These are phyloP conservation scores for Malurus elegans DNA, from an alignment of 2,113 vertebrate species.

Conservation along the genomic window DNA sequence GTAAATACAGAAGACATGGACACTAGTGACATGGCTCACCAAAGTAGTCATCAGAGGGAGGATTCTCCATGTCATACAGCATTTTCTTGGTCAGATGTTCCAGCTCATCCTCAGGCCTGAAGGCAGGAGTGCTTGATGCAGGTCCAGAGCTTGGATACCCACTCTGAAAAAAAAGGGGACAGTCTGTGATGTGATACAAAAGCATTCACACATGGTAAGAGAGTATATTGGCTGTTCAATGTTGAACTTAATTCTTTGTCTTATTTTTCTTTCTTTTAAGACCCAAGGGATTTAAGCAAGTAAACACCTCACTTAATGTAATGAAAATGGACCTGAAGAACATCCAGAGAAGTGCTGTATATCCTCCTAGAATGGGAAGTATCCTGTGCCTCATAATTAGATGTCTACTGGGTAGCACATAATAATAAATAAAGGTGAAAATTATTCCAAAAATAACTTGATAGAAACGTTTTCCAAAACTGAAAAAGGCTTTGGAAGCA, in stretches of 20 bases:
- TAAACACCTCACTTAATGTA: conserved; percentile 11
- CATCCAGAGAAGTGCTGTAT: not conserved
- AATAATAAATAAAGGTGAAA: conserved; percentile 33
- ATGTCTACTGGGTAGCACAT: not conserved
- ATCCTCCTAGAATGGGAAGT: not conserved
- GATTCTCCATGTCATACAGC: conserved; percentile 97
- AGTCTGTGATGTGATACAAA: not conserved
- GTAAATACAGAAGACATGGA: not conserved
- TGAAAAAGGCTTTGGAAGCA: conserved; percentile 2
- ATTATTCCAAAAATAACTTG: conserved; percentile 33
- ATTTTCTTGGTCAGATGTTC: conserved; percentile 98
- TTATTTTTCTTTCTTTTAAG: not conserved
- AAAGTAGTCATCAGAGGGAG: conserved; percentile 93
- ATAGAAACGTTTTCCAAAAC: conserved; percentile 3
- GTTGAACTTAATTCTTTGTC: not conserved
- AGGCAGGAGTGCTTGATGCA: conserved; percentile 51
- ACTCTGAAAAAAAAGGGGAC: conserved; percentile 49
- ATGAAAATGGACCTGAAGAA: conserved; percentile 23
- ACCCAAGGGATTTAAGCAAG: not conserved
- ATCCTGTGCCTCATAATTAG: not conserved
- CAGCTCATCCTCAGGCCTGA: conserved; percentile 92
- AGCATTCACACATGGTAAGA: not conserved
- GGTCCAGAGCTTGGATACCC: conserved; percentile 62
- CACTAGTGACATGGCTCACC: conserved; percentile 72
- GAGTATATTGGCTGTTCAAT: not conserved